Conservation (phyloP, 1,140 invertebrate genomes). For the Cephus cinctus region DNA sequence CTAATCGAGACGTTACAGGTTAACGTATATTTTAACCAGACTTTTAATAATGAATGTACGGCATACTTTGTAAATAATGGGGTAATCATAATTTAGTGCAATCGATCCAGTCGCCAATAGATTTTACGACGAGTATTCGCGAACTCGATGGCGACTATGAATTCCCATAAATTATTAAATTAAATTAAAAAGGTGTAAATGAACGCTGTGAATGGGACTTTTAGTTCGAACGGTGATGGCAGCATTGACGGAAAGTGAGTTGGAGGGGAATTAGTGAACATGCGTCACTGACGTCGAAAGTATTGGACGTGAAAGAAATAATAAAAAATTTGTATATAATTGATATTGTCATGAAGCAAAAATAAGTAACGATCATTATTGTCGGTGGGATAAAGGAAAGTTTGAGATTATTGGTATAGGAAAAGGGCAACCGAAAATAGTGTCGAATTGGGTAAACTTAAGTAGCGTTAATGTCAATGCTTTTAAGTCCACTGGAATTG, state of each 20-base stretch:
- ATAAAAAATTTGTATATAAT: slow-evolving; percentile 53
- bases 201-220: background rate
- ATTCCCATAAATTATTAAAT: background rate
- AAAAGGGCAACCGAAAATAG: no score
- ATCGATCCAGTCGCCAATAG: background rate
- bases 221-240: background rate
- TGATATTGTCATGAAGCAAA: slow-evolving; percentile 49
- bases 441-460: no score
- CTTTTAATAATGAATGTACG: background rate
- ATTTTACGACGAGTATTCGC: background rate
- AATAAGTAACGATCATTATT: no score
- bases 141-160: background rate
- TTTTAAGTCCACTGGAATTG: no score
- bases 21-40: background rate
- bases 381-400: no score
- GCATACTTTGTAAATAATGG: background rate
- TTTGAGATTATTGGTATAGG: no score
- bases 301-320: slow-evolving; percentile 42
- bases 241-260: background rate
- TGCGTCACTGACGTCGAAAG: slow-evolving; percentile 14
- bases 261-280: background rate
- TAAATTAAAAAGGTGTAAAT: background rate
- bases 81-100: background rate
- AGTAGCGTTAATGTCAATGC: no score
- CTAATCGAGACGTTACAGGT: background rate